phyloP scores from a whole-genome alignment of 2,888 invertebrate genomes.

The Mesochorus sp. region DNA sequence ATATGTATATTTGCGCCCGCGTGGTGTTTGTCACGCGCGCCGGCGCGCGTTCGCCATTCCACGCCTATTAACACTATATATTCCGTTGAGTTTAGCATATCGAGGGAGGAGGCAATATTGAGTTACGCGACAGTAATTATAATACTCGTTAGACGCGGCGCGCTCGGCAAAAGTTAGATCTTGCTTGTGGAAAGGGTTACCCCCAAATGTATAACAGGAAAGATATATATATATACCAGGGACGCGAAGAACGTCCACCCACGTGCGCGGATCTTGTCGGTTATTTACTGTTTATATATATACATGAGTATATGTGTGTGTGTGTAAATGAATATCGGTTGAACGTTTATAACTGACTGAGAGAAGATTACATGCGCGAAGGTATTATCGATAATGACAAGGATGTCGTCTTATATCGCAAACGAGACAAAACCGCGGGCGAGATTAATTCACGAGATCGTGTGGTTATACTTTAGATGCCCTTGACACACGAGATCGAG shows the following conservation, averaged over 20 bases:
- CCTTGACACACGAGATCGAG: neutral
- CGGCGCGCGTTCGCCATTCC: conserved; percentile 72
- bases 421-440: conserved; percentile 4
- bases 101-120: conserved; percentile 74
- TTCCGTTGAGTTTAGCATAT: conserved; percentile 73
- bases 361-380: neutral
- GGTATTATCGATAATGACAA: neutral
- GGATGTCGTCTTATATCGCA: neutral
- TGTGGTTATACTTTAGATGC: neutral
- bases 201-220: neutral
- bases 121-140: conserved; percentile 81
- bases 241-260: conserved; percentile 3
- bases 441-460: conserved; percentile 11
- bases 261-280: too few relatives aligned
- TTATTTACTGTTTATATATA: neutral
- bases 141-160: conserved; percentile 80
- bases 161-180: conserved; percentile 74
- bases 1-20: conserved; percentile 14
- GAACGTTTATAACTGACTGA: neutral
- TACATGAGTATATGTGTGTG: neutral
- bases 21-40: conserved; percentile 77
- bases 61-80: conserved; percentile 81
- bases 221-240: too few relatives aligned
- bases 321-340: neutral
- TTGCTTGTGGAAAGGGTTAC: conserved; percentile 20